Evolutionary conservation across 2,888 invertebrate genomes (phyloP), one percentile per base, ranked within the genome.

Genomic region (Himalopsyche tibetana): DNA sequence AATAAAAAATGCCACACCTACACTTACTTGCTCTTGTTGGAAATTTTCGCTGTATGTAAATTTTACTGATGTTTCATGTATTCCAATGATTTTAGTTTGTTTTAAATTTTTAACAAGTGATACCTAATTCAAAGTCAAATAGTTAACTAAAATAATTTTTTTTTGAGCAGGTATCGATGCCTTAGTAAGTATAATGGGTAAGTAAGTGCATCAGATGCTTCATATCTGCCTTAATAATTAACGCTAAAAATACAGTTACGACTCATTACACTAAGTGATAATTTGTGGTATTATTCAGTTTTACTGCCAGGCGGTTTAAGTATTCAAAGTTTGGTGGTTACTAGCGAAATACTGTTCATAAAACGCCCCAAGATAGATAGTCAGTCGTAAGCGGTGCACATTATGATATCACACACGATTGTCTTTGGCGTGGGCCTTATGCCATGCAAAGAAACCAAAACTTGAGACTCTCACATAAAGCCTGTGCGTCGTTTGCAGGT

Each of bases 341-440:
- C 63, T 28, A 63, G 19, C 63, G 28, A 63, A 63, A 63, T 63
- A 28, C 63, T 63, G 19, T 63, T 63, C 63, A 63, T 63, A 63
- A 63, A 63, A 63, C 63, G 63, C 63, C 63, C 19, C 19, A 63
- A 63, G 63, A 82, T 82, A 55, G 82, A 82, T 82, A 38, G 82
- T 82, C 63, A 38, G 82, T 82, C 63, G 82, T 56, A 56, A 82
- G 82, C 82, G 63, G 63, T 63, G 55, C 55, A 80, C 69, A 55
- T 84, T 84, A 84, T 85, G 85, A 87, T 82, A 80, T 85, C 84
- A 86, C 86, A 85, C 63, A 86, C 80, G 84, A 84, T 88, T 84
- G 81, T 84, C 84, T 51, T 40, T 19, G 63, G 63, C 63, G 11
- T 28, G 28, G 63, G 28, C 19, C 63, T n/a, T 19, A 63, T 63